Conservation (phyloP, 2,113 vertebrate species). For the Takifugu flavidus region DNA sequence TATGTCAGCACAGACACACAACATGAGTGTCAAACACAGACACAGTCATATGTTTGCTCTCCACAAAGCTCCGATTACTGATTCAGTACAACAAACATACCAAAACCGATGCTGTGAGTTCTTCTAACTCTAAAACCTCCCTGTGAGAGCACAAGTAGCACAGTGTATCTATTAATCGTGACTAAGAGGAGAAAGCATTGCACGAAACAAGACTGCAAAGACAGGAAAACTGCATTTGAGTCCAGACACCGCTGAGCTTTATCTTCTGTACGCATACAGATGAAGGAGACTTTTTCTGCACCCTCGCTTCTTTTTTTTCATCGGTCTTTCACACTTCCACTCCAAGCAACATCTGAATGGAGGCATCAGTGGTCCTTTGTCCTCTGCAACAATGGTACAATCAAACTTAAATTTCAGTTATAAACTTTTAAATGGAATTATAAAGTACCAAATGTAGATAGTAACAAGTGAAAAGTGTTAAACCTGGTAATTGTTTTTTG, state of each 20-base stretch:
- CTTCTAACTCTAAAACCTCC: conserved; percentile 12
- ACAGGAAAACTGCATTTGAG: too few species aligned
- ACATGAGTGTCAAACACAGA: background rate
- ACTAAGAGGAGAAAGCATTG: background rate
- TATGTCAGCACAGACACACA: background rate
- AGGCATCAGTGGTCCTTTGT: background rate
- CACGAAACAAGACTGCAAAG: too few species aligned
- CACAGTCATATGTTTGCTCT: conserved; percentile 3
- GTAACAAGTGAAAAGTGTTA: background rate
- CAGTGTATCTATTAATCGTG: conserved; percentile 12
- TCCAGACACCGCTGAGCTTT: too few species aligned
- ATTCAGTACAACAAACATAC: conserved; percentile 6
- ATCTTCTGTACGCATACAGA: too few species aligned
- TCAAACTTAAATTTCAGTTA: background rate
- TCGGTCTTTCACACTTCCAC: background rate
- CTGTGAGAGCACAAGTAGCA: background rate
- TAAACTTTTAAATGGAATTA: background rate
- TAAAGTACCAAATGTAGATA: background rate
- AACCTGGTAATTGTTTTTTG: background rate
- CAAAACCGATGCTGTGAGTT: conserved; percentile 11
- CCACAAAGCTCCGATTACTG: conserved; percentile 15
- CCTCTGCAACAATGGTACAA: background rate
- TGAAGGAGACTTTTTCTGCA: too few species aligned
- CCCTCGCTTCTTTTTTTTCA: too few species aligned
- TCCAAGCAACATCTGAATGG: background rate